Evolutionary conservation across 2,888 invertebrate genomes (phyloP).

Genomic region (Harmothoe impar): DNA sequence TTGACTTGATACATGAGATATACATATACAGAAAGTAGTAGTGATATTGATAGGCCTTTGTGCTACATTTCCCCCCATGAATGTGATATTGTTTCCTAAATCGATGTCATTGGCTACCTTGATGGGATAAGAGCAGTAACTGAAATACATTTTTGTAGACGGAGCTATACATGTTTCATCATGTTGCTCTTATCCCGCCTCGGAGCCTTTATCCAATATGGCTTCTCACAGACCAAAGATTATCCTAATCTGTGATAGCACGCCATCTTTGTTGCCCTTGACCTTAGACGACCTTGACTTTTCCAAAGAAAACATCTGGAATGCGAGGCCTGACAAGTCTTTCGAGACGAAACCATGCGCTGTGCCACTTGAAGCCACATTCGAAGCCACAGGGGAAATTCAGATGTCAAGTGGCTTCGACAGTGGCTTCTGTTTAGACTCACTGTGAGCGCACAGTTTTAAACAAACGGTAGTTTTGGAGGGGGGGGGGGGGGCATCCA

Average conservation of each 20-base stretch:
- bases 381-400: not conserved
- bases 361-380: not conserved
- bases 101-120: not conserved
- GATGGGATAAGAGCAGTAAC: not conserved
- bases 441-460: not conserved
- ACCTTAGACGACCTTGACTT: not conserved
- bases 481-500: not conserved
- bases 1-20: no score
- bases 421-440: not conserved
- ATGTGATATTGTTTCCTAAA: not conserved
- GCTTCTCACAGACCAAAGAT: slow-evolving; percentile 11
- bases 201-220: not conserved
- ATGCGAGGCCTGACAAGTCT: not conserved
- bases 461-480: not conserved
- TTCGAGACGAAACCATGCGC: not conserved
- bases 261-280: not conserved
- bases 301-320: not conserved
- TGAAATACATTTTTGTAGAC: not conserved
- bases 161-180: not conserved
- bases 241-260: not conserved
- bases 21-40: no score
- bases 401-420: not conserved
- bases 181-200: not conserved
- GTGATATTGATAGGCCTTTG: not conserved
- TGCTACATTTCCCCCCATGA: not conserved